Percentiles rank a stretch among this genome's conserved stretches.
phyloP scores from a whole-genome alignment of 2,113 vertebrate species.

The Tichodroma muraria region DNA sequence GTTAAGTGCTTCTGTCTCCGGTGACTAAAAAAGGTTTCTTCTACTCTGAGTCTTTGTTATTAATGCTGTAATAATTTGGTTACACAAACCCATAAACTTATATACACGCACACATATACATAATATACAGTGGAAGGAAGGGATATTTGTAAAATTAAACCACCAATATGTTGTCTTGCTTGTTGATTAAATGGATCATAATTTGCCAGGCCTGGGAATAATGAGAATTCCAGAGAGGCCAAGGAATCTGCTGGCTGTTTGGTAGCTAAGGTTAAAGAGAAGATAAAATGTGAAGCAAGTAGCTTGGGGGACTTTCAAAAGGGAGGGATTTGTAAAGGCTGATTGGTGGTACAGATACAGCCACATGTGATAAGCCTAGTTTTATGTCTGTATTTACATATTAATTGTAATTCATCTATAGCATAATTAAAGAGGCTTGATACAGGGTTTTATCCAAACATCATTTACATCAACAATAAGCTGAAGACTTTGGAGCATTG shows the following conservation, averaged over 20 bases:
- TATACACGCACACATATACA: neutral
- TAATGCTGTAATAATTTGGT: neutral
- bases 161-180: neutral
- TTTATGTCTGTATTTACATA: constrained; percentile 69
- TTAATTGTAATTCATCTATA: constrained; percentile 66
- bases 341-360: constrained; percentile 29
- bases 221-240: neutral
- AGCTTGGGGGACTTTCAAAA: neutral
- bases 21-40: neutral
- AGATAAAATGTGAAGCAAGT: constrained; percentile 20
- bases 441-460: constrained; percentile 48
- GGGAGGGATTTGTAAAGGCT: constrained; percentile 21
- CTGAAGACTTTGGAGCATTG: constrained; percentile 34
- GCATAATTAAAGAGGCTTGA: constrained; percentile 60
- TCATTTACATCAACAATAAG: constrained; percentile 57
- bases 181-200: neutral
- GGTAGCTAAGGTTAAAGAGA: neutral
- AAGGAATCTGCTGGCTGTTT: neutral
- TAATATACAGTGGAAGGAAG: neutral
- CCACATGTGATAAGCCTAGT: constrained; percentile 40
- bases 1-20: neutral
- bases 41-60: neutral
- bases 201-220: neutral
- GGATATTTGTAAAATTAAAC: neutral
- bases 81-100: neutral